A percentile compares a stretch with the other conserved stretches of the same genome.
Evolutionary conservation across 35 echinoderm and acorn worm species (phyloP).

Genomic region (Lytechinus variegatus): DNA sequence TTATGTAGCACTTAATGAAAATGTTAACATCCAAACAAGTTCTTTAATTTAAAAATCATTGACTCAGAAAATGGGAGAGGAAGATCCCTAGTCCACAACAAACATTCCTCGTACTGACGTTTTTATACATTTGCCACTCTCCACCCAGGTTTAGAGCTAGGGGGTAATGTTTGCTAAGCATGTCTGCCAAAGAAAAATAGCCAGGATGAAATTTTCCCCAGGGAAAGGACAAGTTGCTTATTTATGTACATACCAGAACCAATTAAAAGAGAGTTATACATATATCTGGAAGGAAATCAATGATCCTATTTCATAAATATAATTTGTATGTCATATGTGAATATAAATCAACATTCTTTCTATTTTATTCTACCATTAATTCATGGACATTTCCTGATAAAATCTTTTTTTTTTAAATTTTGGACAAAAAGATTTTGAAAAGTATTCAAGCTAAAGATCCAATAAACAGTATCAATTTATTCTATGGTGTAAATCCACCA

Average conservation of each 20-base stretch:
- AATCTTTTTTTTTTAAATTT: not conserved
- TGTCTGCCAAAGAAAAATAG: too few species aligned
- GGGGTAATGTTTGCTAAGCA: too few species aligned
- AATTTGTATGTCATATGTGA: too few species aligned
- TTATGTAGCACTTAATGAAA: not conserved
- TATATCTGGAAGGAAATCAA: too few species aligned
- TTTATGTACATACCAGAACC: too few species aligned
- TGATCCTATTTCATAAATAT: too few species aligned
- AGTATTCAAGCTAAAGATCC: not conserved
- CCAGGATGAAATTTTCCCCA: too few species aligned
- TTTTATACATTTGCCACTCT: too few species aligned
- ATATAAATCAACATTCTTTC: not conserved
- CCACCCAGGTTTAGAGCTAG: too few species aligned
- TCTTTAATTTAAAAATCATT: not conserved
- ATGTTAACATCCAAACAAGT: not conserved
- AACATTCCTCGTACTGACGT: too few species aligned
- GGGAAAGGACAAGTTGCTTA: too few species aligned
- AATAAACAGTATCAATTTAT: not conserved
- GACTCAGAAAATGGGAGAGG: not conserved
- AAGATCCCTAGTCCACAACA: not conserved
- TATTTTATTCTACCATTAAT: not conserved
- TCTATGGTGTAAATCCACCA: not conserved
- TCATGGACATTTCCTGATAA: not conserved
- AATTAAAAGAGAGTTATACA: too few species aligned
- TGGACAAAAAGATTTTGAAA: not conserved